These are phyloP conservation scores for Sciurus vulgaris DNA, from an alignment of 2,797 vertebrate species.

Conservation along the genomic window DNA sequence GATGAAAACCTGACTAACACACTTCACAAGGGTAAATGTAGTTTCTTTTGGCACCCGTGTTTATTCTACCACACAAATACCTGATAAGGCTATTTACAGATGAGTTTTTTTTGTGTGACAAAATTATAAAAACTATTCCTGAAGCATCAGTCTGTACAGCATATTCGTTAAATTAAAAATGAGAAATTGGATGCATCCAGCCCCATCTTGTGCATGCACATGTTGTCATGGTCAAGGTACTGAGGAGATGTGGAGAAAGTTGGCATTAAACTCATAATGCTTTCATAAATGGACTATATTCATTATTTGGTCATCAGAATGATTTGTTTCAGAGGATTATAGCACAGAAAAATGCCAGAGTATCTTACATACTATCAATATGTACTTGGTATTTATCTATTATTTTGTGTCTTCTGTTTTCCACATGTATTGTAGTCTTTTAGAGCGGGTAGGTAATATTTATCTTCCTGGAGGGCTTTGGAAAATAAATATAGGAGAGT, in stretches of 20 bases:
- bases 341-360: conserved; percentile 56
- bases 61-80: not conserved
- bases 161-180: conserved; percentile 55
- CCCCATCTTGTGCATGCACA: not conserved
- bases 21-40: not conserved
- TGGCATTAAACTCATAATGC: conserved; percentile 29
- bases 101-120: not conserved
- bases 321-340: conserved; percentile 42
- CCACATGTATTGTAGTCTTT: conserved; percentile 14
- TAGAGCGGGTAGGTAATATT: conserved; percentile 3
- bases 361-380: conserved; percentile 61
- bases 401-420: conserved; percentile 42
- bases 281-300: conserved; percentile 55
- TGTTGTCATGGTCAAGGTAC: conserved; percentile 19
- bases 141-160: not conserved
- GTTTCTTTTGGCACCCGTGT: not conserved
- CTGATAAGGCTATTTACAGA: not conserved
- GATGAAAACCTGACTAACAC: no score
- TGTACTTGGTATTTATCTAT: conserved; percentile 66
- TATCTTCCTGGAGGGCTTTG: conserved; percentile 16
- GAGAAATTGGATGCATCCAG: not conserved
- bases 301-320: conserved; percentile 71
- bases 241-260: not conserved
- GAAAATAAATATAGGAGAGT: conserved; percentile 2
- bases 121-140: conserved; percentile 38